A percentile compares a stretch with the other conserved stretches of the same genome.
Evolutionary conservation across 2,888 invertebrate species (phyloP).

Genomic region (Diarsia mendica): DNA sequence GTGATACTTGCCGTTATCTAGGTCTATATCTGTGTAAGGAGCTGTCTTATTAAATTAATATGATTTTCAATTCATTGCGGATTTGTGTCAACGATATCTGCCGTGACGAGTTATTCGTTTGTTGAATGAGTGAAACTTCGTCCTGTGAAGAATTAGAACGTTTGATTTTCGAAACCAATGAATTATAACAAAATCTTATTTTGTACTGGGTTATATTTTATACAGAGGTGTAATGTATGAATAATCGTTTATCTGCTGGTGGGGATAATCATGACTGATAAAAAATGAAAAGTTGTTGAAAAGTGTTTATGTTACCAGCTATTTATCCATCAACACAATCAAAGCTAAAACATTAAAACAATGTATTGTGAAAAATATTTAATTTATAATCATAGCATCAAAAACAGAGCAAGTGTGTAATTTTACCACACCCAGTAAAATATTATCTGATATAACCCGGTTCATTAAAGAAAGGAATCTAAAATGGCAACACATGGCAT

Average conservation of each 20-base stretch:
- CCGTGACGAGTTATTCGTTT: slow-evolving; percentile 2
- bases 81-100: slow-evolving; percentile 4
- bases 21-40: neutral
- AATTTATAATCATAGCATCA: neutral
- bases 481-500: too few relatives aligned
- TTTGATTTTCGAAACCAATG: neutral
- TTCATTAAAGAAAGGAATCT: too few relatives aligned
- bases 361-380: neutral
- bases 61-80: slow-evolving; percentile 23
- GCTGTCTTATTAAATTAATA: slow-evolving; percentile 1
- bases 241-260: neutral
- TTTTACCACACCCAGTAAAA: too few relatives aligned
- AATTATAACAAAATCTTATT: neutral
- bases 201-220: neutral
- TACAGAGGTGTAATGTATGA: neutral
- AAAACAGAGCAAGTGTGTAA: neutral
- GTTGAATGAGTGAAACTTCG: neutral
- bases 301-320: neutral
- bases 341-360: neutral
- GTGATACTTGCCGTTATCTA: too few relatives aligned
- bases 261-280: neutral
- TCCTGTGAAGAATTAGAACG: neutral
- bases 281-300: neutral
- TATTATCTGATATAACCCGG: too few relatives aligned
- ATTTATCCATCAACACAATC: neutral